Base-by-base conservation (phyloP, 2,113 vertebrate genomes). In the Notothenia rossii region DNA sequence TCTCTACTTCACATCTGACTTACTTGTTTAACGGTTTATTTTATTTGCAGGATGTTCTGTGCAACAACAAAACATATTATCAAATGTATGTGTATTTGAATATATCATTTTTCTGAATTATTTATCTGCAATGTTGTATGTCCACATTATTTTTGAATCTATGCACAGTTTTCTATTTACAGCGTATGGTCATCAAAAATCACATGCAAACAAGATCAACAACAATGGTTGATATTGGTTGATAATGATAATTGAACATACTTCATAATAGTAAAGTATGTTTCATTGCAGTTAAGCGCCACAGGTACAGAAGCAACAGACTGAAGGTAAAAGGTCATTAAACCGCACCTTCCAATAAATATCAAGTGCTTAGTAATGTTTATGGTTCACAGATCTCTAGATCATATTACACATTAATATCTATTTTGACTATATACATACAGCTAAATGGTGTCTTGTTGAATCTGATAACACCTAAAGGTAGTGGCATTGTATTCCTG, bases 341-440 rank as follows among this genome's bases (percentile, higher is more conserved):
- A 43, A 43, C 13, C 2, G n/a, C 43, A 72, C 43, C 51, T 71
- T 20, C 43, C 36, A 43, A 25, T 22, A 69, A 2, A 49, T 43
- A 69, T 58, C 29, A 64, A 51, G 17, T 33, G 7, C 10, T 1
- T 20, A 22, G 8, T 25, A 11, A 48, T 70, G 55, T 74, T 79
- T 75, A 68, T 72, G 33, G 50, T 63, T 86, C 13, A 59, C 12
- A 49, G 14, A 65, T 45, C 43, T 74, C 7, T 55, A 68, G 50
- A 56, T 55, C 11, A 12, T 13, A n/a, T 63, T 48, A 58, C 53
- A 53, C 13, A 55, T 29, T 54, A 62, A 36, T 75, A 33, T 73
- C 18, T 66, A 67, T 70, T 87, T 81, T 73, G 56, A 81, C 53
- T 45, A 25, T 25, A 81, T 60, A 61, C 48, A 76, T 49, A 9